Conservation (phyloP, 2,113 vertebrate species). For the Macquaria australasica region DNA sequence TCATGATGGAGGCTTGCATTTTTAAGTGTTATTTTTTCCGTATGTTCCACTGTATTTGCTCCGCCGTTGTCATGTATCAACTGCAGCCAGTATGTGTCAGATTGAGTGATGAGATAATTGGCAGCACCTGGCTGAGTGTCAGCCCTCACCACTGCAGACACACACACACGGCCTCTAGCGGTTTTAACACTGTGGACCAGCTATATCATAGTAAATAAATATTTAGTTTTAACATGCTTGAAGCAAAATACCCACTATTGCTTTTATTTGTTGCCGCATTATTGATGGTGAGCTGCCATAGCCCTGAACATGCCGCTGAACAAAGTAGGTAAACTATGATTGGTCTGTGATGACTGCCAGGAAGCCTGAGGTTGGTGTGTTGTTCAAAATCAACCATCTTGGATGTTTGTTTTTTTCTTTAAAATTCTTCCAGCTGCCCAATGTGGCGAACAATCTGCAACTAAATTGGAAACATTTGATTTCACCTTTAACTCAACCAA, state of each 20-base stretch:
- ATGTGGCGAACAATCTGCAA: background rate
- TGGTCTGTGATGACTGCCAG: background rate
- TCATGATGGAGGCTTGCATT: background rate
- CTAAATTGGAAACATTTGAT: background rate
- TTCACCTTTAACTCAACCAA: conserved; percentile 62
- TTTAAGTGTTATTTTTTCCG: background rate
- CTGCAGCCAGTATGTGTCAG: background rate
- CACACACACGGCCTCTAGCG: background rate
- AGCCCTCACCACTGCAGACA: background rate
- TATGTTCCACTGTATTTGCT: background rate
- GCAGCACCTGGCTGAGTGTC: conserved; percentile 61
- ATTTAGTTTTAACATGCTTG: conserved; percentile 38
- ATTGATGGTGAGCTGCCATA: conserved; percentile 42
- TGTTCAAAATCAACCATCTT: background rate
- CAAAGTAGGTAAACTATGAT: conserved; percentile 36
- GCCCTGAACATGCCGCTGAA: background rate
- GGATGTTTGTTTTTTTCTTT: background rate
- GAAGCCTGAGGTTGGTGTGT: background rate
- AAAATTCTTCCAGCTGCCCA: background rate
- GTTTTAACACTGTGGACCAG: background rate
- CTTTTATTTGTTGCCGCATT: conserved; percentile 29
- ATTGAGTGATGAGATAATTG: conserved; percentile 59
- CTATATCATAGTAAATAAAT: background rate
- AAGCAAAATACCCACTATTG: background rate
- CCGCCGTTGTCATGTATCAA: background rate